A percentile compares a stretch with the other conserved stretches of the same genome.
Evolutionary conservation across 1,140 invertebrate species (phyloP).

Genomic region (Kradibia gibbosae): DNA sequence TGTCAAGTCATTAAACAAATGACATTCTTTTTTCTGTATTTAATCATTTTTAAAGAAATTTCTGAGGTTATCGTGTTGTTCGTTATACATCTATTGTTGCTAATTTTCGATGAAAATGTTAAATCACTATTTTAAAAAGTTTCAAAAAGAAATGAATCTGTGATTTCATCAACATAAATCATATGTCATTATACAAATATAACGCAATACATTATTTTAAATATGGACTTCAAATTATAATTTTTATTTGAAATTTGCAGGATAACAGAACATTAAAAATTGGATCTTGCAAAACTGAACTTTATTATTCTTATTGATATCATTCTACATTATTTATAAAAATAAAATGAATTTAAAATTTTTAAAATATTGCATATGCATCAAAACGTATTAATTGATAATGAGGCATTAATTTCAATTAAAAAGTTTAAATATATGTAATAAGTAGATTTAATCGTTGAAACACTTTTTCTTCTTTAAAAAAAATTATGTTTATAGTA

Average conservation of each 20-base stretch:
- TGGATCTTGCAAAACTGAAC: background rate
- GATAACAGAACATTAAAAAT: background rate
- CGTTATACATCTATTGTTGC: background rate
- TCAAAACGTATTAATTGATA: background rate
- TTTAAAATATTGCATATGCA: no score
- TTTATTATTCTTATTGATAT: background rate
- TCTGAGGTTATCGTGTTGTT: background rate
- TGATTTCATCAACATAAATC: background rate
- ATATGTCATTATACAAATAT: background rate
- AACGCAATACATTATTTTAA: no score
- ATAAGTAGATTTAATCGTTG: no score
- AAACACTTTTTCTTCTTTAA: background rate
- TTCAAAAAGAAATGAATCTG: background rate
- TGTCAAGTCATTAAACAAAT: background rate
- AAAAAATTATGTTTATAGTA: background rate
- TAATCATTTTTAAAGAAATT: background rate
- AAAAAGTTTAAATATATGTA: no score
- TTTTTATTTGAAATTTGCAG: no score
- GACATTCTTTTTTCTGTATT: background rate
- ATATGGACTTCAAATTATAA: no score
- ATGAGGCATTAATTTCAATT: no score
- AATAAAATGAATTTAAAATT: no score
- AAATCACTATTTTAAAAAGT: background rate
- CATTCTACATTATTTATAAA: no score
- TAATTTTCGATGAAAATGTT: background rate